Base-by-base conservation (phyloP, 2,888 invertebrate genomes). In the Nasonovia ribisnigri region DNA sequence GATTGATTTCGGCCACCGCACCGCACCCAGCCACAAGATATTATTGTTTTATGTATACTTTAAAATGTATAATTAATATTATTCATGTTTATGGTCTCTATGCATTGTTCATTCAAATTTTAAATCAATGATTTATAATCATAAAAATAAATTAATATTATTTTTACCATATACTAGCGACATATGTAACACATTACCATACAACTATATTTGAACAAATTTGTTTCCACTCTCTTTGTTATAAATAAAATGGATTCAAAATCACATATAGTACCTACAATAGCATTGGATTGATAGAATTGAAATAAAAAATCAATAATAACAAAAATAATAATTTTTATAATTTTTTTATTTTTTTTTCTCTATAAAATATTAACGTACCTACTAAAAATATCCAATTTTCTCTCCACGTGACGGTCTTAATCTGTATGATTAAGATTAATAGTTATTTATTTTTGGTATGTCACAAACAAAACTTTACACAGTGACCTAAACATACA, bases 381-480 rank as follows among this genome's bases (percentile, higher is more conserved):
- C 67, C 67, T 67, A 67, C 2, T 67, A 6, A 67, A 57, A 57
- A 88, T 48, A 4, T 88, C 57, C 42, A 57, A 88, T 57, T 26
- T n/a, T 4, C 42, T 88, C 16, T 88, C 5, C 51, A n/a, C 48
- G 13, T n/a, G 48, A 51, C 0, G 42, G 88, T 88, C 54, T 57
- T 57, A 88, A 88, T 88, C 42, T 43, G 48, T 57, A 57, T 88
- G 88, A 88, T 57, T 88, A 88, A 42, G 88, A 57, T 88, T 57
- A 88, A 88, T 88, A 42, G 88, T 42, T 57, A 16, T 57, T 88
- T 88, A 88, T 57, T 88, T 29, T 88, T 88, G 26, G 3, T 88
- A 51, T 88, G 57, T 88, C 54, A 57, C 88, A 88, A 57, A 57
- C 54, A 57, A 57, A 88, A 88, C 88, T 88, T 88, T 57, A 57